These are phyloP conservation scores for Alosa alosa DNA, from an alignment of 2,113 vertebrate species.

Conservation along the genomic window DNA sequence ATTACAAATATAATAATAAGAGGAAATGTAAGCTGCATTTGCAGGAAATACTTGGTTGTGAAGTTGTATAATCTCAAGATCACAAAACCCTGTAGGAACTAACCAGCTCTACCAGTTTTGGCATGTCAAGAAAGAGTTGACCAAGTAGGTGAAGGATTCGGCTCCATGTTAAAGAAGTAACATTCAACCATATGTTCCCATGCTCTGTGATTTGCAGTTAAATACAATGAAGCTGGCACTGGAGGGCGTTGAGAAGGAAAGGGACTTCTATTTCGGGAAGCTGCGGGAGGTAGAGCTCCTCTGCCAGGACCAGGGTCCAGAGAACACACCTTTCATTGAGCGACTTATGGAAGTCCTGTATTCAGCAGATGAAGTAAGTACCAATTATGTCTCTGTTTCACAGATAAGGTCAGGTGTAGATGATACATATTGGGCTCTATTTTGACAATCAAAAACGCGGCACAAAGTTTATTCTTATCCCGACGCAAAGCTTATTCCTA, in stretches of 20 bases:
- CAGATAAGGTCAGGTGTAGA: background rate
- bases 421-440: too few relatives aligned
- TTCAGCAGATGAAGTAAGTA: conserved; percentile 87
- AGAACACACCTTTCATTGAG: conserved; percentile 87
- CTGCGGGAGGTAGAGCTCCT: conserved; percentile 95
- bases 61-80: too few relatives aligned
- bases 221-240: conserved; percentile 94
- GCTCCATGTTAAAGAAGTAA: background rate
- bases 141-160: background rate
- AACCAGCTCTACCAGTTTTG: too few relatives aligned
- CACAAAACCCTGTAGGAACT: too few relatives aligned
- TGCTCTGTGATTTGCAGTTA: conserved; percentile 68
- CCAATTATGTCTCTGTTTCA: background rate
- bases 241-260: conserved; percentile 96
- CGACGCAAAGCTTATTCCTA: too few relatives aligned
- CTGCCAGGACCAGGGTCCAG: conserved; percentile 93
- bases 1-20: too few relatives aligned
- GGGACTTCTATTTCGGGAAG: conserved; percentile 98
- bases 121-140: background rate
- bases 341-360: conserved; percentile 96
- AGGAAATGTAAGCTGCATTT: too few relatives aligned
- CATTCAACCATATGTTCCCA: background rate
- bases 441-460: too few relatives aligned
- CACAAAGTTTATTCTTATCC: too few relatives aligned
- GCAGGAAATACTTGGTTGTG: too few relatives aligned